Percentiles rank a stretch among this genome's conserved stretches.
phyloP scores from a whole-genome alignment of 2,113 vertebrate genomes.

The Cyprinodon brontotheroides region DNA sequence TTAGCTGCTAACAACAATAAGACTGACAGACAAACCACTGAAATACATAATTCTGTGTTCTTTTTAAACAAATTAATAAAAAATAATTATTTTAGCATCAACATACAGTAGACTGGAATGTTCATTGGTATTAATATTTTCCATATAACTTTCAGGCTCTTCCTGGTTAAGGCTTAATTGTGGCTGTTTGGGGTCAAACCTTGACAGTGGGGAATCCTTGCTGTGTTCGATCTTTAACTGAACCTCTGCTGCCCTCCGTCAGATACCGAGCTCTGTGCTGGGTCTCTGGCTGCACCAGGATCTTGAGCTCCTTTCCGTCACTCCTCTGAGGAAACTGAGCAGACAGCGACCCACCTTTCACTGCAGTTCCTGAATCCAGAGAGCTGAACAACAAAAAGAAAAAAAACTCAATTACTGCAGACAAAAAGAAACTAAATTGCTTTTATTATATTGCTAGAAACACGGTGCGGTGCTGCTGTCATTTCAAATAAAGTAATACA shows the following conservation, averaged over 20 bases:
- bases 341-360: constrained; percentile 89
- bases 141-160: constrained; percentile 1
- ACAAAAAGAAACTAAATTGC: constrained; percentile 1
- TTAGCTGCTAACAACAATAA: not conserved
- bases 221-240: constrained; percentile 96
- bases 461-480: not conserved
- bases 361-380: constrained; percentile 65
- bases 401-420: constrained; percentile 14
- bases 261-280: constrained; percentile 97
- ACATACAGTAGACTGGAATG: too few relatives aligned
- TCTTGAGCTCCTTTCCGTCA: constrained; percentile 97
- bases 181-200: constrained; percentile 77
- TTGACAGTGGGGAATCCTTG: constrained; percentile 97
- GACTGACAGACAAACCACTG: not conserved
- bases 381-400: constrained; percentile 60
- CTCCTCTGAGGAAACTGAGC: constrained; percentile 92
- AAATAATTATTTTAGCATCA: too few relatives aligned
- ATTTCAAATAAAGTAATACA: not conserved
- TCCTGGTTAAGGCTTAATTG: constrained; percentile 10
- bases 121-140: not conserved
- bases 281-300: constrained; percentile 96
- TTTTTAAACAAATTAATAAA: too few relatives aligned
- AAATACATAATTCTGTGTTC: not conserved
- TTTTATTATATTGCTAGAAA: constrained; percentile 6
- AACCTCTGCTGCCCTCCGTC: constrained; percentile 97